Evolutionary conservation across 2,113 vertebrate genomes (phyloP), one percentile per base, ranked within the genome.

Genomic region (Plectropomus leopardus): DNA sequence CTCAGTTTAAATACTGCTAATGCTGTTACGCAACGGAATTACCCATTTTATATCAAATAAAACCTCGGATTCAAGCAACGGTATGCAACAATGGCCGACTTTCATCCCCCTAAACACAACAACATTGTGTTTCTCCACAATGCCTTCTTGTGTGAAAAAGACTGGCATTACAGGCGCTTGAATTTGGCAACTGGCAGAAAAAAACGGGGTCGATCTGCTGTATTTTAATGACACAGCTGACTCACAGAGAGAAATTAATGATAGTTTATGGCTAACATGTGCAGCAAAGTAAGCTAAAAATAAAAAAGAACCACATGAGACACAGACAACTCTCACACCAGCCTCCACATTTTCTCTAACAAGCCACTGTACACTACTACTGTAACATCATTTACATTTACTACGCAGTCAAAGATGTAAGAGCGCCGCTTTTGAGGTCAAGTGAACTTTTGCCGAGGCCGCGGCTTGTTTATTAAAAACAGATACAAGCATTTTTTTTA

Each of bases 11-110:
- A 93, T 72, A 77, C 72, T 69, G 68, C 75, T 91, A 92, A 92
- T 90, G 81, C 90, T 77, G 69, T 93, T 92, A 93, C 48, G 88
- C 89, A 94, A 93, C 69, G 83, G 86, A 92, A 90, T 94, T 93
- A 91, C 76, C 84, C 83, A 80, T 90, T 92, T 90, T 80, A 89
- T 92, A 86, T 89, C 84, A 89, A 90, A 89, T 85, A 87, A 93
- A 94, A 92, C 80, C 67, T 83, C 51, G n/a, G 73, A 91, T 90
- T 91, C 80, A 71, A 84, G 83, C 69, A 80, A 70, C 70, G 53
- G 82, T 67, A 58, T 44, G 70, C 81, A 92, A 92, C 89, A 93
- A 92, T 82, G 82, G 82, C 15, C 65, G 59, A 81, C 87, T 88
- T 87, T 92, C 69, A 92, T 85, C 75, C 80, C 78, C 81, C 57